Conservation (phyloP, 1,140 invertebrate species). For the Drosophila asahinai region DNA sequence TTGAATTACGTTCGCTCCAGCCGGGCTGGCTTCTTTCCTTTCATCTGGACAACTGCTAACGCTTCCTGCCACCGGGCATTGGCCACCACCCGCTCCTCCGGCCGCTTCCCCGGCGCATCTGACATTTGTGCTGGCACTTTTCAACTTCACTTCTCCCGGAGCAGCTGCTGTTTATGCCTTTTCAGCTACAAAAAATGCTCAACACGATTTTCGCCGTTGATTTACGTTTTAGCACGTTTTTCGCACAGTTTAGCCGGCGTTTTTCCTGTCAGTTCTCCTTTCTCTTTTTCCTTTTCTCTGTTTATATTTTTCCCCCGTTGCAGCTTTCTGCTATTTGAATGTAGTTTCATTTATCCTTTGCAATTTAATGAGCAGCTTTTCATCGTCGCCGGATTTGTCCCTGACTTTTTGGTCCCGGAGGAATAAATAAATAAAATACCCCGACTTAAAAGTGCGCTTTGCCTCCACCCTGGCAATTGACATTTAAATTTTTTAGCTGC, state of each 20-base stretch:
- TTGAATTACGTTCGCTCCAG: constrained; percentile 69
- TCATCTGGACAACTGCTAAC: constrained; percentile 40
- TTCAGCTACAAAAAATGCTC: constrained; percentile 70
- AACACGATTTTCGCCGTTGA: constrained; percentile 82
- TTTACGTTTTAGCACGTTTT: constrained; percentile 84
- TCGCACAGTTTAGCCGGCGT: constrained; percentile 57
- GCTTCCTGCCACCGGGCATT: constrained; percentile 30
- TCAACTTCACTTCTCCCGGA: constrained; percentile 40
- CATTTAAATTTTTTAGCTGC: constrained; percentile 31
- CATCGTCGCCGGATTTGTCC: constrained; percentile 50
- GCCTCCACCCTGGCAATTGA: constrained; percentile 18
- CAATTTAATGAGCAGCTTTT: constrained; percentile 76
- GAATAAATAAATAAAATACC: constrained; percentile 25
- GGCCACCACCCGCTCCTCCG: constrained; percentile 1
- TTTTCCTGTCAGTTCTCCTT: constrained; percentile 22
- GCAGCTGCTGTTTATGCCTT: constrained; percentile 45
- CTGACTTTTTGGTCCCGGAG: constrained; percentile 26
- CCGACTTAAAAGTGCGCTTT: constrained; percentile 22
- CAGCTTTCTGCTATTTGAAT: constrained; percentile 56
- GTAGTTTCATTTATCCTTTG: constrained; percentile 49
- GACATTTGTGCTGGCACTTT: constrained; percentile 55
- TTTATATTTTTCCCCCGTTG: constrained; percentile 53
- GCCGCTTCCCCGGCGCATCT: constrained; percentile 10
- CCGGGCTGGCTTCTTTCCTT: constrained; percentile 2
- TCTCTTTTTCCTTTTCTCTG: neutral